Percentiles rank a stretch among this genome's conserved stretches.
Conservation (phyloP, 2,113 vertebrate species). For the Isichthys henryi region DNA sequence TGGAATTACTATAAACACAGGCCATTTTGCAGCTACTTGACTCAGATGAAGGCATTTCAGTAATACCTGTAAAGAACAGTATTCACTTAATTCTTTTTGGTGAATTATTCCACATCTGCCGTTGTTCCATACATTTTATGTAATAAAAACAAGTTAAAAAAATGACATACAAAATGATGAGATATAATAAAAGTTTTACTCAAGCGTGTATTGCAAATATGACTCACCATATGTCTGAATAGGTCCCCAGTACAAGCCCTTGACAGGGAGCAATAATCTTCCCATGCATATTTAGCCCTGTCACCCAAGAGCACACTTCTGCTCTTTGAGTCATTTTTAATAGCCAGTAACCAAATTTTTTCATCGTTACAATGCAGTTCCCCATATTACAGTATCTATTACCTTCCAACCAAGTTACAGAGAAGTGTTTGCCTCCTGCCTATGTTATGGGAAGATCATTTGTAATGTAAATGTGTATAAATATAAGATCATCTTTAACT, state of each 20-base stretch:
- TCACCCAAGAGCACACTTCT: not conserved
- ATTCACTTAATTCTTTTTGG: not conserved
- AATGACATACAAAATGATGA: not conserved
- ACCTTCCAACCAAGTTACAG: not conserved
- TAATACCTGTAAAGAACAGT: not conserved
- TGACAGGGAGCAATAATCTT: not conserved
- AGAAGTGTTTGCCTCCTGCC: not conserved
- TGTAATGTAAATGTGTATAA: not conserved
- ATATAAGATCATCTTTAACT: not conserved
- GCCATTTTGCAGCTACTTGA: not conserved
- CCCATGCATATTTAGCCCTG: not conserved
- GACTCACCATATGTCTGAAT: not conserved
- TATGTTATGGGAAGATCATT: not conserved
- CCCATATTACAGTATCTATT: not conserved
- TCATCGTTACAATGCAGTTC: not conserved
- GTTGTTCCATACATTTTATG: not conserved
- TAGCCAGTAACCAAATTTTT: not conserved
- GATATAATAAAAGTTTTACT: not conserved
- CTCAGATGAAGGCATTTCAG: not conserved
- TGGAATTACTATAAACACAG: not conserved
- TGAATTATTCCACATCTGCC: not conserved
- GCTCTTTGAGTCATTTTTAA: not conserved
- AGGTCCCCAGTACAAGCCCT: not conserved
- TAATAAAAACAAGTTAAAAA: not conserved
- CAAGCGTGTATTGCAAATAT: not conserved